Conservation (phyloP, 2,888 invertebrate species). For the Mythimna ferrago region DNA sequence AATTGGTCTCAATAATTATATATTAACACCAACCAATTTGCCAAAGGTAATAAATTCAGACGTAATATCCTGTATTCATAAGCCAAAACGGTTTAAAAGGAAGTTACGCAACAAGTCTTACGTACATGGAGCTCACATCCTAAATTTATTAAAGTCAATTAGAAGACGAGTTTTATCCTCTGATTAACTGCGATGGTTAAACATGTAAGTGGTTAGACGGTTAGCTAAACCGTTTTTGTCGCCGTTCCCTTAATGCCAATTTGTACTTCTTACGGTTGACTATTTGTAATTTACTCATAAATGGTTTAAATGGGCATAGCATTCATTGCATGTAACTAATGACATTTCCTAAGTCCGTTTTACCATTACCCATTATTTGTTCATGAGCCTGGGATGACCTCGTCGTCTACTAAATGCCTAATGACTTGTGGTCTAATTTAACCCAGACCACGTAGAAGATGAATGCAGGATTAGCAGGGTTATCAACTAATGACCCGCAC, state of each 20-base stretch:
- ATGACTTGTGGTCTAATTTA: background rate
- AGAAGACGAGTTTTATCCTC: constrained; percentile 42
- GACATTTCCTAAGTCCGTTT: background rate
- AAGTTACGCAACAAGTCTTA: constrained; percentile 34
- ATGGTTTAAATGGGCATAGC: background rate
- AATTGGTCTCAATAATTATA: background rate
- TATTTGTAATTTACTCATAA: constrained; percentile 9
- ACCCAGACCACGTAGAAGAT: background rate
- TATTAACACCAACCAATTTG: constrained; percentile 31
- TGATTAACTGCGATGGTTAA: constrained; percentile 27
- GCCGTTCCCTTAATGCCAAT: background rate
- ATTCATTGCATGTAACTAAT: background rate
- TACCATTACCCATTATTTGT: no score
- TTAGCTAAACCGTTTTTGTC: constrained; percentile 10
- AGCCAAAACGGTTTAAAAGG: constrained; percentile 29
- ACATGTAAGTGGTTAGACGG: constrained; percentile 4
- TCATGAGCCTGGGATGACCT: background rate
- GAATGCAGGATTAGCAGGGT: no score
- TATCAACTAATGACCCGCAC: no score
- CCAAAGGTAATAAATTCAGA: constrained; percentile 37
- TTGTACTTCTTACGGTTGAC: constrained; percentile 11
- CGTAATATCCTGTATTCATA: constrained; percentile 49
- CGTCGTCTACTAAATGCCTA: background rate
- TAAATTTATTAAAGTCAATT: constrained; percentile 56
- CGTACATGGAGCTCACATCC: constrained; percentile 44